phyloP scores from a whole-genome alignment of 2,888 invertebrate species.

The Sphaerophoria rueppellii region DNA sequence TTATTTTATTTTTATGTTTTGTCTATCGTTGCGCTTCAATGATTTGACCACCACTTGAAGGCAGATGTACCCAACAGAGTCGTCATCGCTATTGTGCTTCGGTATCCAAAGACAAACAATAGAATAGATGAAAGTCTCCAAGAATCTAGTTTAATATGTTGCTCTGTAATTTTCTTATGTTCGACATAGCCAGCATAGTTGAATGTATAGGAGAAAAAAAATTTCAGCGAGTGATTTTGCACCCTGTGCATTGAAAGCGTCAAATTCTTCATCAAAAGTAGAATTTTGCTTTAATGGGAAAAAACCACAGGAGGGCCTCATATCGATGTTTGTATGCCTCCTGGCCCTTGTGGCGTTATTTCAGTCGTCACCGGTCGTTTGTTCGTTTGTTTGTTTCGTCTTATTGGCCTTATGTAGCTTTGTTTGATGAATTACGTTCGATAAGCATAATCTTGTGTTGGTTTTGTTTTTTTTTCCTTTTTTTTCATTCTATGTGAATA shows the following conservation, averaged over 20 bases:
- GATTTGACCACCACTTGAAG: slow-evolving; percentile 23
- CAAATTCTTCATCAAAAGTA: neutral
- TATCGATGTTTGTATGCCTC: neutral
- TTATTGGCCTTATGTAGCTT: slow-evolving; percentile 8
- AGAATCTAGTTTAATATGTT: slow-evolving; percentile 24
- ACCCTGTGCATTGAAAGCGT: slow-evolving; percentile 15
- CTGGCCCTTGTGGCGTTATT: neutral
- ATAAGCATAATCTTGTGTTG: slow-evolving; percentile 29
- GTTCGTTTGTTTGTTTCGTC: neutral
- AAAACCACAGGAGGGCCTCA: slow-evolving; percentile 30
- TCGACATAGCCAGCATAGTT: neutral
- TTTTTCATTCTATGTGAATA: neutral
- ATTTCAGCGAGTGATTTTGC: slow-evolving; percentile 1
- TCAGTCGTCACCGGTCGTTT: neutral
- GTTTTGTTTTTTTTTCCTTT: neutral
- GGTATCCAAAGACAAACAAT: slow-evolving; percentile 36
- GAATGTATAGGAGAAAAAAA: neutral
- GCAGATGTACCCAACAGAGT: slow-evolving; percentile 30
- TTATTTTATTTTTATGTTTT: slow-evolving; percentile 7
- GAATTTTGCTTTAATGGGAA: slow-evolving; percentile 14
- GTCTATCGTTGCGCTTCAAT: slow-evolving; percentile 34
- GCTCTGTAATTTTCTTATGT: slow-evolving; percentile 15
- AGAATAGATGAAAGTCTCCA: slow-evolving; percentile 7
- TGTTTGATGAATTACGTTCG: slow-evolving; percentile 40
- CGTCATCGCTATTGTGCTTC: slow-evolving; percentile 2